Conservation (phyloP, 1,140 invertebrate species). For the Ruditapes philippinarum region DNA sequence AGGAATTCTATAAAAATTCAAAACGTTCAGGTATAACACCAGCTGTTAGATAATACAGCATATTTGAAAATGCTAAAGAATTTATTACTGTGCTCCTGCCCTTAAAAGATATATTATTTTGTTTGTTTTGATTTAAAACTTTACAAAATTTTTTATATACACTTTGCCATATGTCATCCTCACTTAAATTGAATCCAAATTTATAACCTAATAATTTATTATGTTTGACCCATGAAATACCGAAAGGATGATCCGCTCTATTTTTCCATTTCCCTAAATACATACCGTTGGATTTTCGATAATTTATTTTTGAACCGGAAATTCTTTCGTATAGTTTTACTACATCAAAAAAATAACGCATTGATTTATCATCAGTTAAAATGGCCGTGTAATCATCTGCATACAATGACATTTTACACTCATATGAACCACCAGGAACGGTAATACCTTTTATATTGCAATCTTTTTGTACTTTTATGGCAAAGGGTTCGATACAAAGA, state of each 20-base stretch:
- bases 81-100: slow-evolving; percentile 66
- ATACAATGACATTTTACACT: slow-evolving; percentile 68
- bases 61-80: slow-evolving; percentile 59
- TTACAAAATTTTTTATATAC: slow-evolving; percentile 62
- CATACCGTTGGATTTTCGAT: slow-evolving; percentile 65
- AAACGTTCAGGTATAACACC: too few species aligned
- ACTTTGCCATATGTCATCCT: slow-evolving; percentile 66
- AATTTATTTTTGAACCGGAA: slow-evolving; percentile 71
- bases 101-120: slow-evolving; percentile 62
- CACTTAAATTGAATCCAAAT: slow-evolving; percentile 51
- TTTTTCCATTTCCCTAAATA: slow-evolving; percentile 70
- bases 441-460: slow-evolving; percentile 1
- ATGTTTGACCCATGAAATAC: slow-evolving; percentile 68
- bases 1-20: too few species aligned
- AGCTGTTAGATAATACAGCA: neutral
- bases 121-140: slow-evolving; percentile 34
- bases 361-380: slow-evolving; percentile 48
- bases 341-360: slow-evolving; percentile 55
- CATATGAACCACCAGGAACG: slow-evolving; percentile 56
- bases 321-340: slow-evolving; percentile 60
- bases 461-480: neutral
- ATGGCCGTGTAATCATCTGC: slow-evolving; percentile 72
- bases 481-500: neutral
- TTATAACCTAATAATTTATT: slow-evolving; percentile 65
- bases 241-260: slow-evolving; percentile 67